Evolutionary conservation across 1,140 invertebrate genomes (phyloP), one percentile per base, ranked within the genome.

Genomic region (Cepaea nemoralis): DNA sequence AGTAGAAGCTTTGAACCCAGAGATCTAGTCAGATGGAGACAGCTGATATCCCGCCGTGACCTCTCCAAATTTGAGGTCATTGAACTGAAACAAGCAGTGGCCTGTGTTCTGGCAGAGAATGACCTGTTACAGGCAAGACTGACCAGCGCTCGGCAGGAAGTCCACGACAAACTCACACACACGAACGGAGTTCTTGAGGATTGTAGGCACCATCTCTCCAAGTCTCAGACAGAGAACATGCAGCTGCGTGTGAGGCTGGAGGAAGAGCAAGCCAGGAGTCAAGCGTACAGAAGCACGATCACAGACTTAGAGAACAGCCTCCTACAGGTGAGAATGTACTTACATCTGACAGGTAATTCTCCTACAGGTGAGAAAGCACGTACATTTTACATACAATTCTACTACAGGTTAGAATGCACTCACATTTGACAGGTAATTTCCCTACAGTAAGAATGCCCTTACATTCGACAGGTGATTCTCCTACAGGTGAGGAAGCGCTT

Each of bases 101-200:
- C 88, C 14, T 86, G 85, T 39, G 84, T 85, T 27, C 83, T 88
- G 55, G 85, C 87, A n/a, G 89, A 90, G 82, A 86, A 88, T 77
- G 87, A 90, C 75, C 87, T 89, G 79, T 70, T 90, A 66, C 84
- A 86, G 77, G 86, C 87, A 35, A 89, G 87, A 76, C 79, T 90
- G 3, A 86, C 84, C 75, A 90, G 88, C 78, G 86, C 88, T 35
- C 87, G 85, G 67, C 77, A 83, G 55, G 88, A 89, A 67, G 87
- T 90, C 40, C 82, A 85, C 39, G 85, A 86, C 55, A 89, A 88
- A 81, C 87, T 90, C 77, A 79, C 40, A 27, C 87, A 89, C 83
- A 90, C 87, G 22, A 87, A 85, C 77, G 87, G 87, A 55, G 86
- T 90, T 16, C 73, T 90, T 27, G 88, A 90, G 82, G 89, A 90